Percentiles rank a stretch among this genome's conserved stretches.
Evolutionary conservation across 2,113 vertebrate species (phyloP).

Genomic region (Pyrgilauda ruficollis): DNA sequence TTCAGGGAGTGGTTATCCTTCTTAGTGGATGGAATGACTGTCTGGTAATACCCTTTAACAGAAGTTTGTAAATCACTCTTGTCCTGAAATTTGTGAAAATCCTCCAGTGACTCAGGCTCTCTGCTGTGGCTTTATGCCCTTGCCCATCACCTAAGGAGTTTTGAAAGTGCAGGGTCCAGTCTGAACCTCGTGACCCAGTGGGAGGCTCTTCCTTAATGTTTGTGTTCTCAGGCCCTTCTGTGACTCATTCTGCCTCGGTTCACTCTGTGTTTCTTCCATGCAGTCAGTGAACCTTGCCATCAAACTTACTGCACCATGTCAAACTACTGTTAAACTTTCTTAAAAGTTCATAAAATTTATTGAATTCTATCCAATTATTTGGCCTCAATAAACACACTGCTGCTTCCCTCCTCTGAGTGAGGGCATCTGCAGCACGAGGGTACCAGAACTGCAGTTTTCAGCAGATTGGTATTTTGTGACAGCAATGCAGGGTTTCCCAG

Average conservation of each 20-base stretch:
- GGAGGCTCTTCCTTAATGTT: background rate
- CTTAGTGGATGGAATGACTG: rapidly evolving
- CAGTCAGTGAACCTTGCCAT: background rate
- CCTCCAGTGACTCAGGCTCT: rapidly evolving
- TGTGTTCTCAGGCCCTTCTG: background rate
- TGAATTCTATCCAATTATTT: background rate
- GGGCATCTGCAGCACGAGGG: background rate
- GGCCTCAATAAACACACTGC: background rate
- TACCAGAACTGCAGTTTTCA: background rate
- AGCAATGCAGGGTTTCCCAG: background rate
- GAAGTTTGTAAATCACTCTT: background rate
- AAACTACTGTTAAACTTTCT: background rate
- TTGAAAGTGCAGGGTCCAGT: background rate
- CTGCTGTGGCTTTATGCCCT: background rate
- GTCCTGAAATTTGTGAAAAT: background rate
- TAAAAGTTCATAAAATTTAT: background rate
- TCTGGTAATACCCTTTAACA: background rate
- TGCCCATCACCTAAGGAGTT: background rate
- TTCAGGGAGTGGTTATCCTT: background rate
- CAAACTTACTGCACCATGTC: background rate
- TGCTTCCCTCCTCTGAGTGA: background rate
- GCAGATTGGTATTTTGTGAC: background rate
- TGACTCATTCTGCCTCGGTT: background rate
- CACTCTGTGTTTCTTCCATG: background rate
- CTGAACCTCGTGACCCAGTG: background rate